Conservation (phyloP, 2,888 invertebrate genomes). For the Protophormia terraenovae region DNA sequence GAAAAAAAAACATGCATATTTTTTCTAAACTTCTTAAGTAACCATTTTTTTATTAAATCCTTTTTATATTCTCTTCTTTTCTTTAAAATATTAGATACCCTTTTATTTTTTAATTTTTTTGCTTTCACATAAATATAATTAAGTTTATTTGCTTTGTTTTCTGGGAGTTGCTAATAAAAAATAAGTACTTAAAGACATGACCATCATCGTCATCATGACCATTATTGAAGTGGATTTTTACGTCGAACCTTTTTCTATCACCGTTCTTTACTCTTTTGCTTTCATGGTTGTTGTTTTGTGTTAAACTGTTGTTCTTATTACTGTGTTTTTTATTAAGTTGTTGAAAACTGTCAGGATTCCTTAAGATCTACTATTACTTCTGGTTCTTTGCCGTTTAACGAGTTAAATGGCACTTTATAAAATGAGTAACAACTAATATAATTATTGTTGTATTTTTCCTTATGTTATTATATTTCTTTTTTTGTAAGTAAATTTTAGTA, state of each 20-base stretch:
- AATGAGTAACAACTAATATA: constrained; percentile 54
- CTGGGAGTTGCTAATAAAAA: background rate
- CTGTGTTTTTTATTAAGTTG: constrained; percentile 54
- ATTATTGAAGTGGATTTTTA: background rate
- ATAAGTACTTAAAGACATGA: constrained; percentile 29
- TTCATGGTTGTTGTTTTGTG: constrained; percentile 16
- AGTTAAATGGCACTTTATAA: constrained; percentile 58
- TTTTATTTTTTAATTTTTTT: background rate
- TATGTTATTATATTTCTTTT: background rate
- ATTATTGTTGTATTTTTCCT: constrained; percentile 25
- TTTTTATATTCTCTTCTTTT: background rate
- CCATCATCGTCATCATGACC: constrained; percentile 35
- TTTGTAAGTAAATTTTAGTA: background rate
- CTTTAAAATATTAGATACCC: background rate
- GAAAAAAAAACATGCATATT: background rate
- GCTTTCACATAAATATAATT: constrained; percentile 44
- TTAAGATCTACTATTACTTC: constrained; percentile 1
- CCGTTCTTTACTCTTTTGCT: background rate
- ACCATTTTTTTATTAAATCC: background rate
- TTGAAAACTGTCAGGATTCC: constrained; percentile 42
- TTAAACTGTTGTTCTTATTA: constrained; percentile 20
- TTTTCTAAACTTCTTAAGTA: background rate
- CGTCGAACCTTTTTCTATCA: background rate
- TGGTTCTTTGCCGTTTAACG: constrained; percentile 29
- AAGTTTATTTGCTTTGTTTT: constrained; percentile 40